A percentile compares a stretch with the other conserved stretches of the same genome.
Conservation (phyloP, 2,797 vertebrate species). For the Cossypha dichroa region DNA sequence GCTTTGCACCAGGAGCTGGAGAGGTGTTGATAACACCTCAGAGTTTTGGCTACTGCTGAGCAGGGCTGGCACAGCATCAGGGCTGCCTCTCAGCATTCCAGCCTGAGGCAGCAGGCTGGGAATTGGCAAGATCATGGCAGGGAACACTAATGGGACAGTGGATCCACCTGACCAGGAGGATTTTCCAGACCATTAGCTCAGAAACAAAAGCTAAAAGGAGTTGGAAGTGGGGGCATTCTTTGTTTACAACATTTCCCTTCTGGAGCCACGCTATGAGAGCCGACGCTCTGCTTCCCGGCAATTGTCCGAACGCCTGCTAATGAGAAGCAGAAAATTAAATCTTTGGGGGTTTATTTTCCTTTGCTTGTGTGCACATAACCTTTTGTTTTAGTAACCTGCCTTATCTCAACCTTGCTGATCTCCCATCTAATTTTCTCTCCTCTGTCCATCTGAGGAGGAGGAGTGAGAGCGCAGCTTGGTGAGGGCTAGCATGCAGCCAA, state of each 20-base stretch:
- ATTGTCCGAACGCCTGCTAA: background rate
- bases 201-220: background rate
- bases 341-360: background rate
- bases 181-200: background rate
- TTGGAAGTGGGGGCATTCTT: background rate
- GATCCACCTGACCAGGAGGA: background rate
- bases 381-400: background rate
- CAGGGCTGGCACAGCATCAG: background rate
- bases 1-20: background rate
- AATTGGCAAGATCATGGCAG: background rate
- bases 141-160: background rate
- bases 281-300: background rate
- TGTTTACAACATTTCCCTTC: background rate
- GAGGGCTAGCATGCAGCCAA: background rate
- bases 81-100: fast-evolving
- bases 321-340: background rate
- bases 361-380: background rate
- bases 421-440: background rate
- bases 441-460: background rate
- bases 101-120: background rate
- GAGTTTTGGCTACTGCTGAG: background rate
- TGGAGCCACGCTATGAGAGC: background rate
- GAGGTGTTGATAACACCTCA: background rate
- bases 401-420: background rate
- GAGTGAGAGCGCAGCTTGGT: background rate